Percentiles rank a stretch among this genome's conserved stretches.
These are phyloP conservation scores for Drosophila takahashii DNA, from an alignment of 1,140 invertebrate genomes.

Conservation along the genomic window DNA sequence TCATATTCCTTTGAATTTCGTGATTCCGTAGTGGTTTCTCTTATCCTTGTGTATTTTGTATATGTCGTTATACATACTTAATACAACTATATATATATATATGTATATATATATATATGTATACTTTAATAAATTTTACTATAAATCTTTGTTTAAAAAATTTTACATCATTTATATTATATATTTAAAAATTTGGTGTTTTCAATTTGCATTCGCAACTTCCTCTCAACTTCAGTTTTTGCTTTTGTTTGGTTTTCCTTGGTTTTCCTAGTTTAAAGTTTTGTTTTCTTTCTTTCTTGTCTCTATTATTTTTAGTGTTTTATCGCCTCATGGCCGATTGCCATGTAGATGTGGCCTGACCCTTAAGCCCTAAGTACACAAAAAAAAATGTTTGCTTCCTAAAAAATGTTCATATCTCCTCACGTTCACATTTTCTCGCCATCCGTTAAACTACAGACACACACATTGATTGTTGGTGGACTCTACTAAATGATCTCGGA, in stretches of 20 bases:
- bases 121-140: conserved; percentile 82
- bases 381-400: conserved; percentile 43
- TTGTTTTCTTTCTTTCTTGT: conserved; percentile 8
- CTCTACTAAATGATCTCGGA: conserved; percentile 44
- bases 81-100: conserved; percentile 52
- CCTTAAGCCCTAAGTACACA: conserved; percentile 39
- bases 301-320: conserved; percentile 12
- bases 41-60: conserved; percentile 39
- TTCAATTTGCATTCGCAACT: conserved; percentile 66
- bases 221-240: conserved; percentile 29
- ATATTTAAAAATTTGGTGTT: conserved; percentile 75
- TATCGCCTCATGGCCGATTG: conserved; percentile 38
- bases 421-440: conserved; percentile 4
- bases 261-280: conserved; percentile 32
- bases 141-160: conserved; percentile 80
- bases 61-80: conserved; percentile 31
- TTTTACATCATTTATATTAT: conserved; percentile 59
- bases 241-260: conserved; percentile 32
- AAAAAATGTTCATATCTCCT: conserved; percentile 39
- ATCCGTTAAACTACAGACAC: conserved; percentile 64
- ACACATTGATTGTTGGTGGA: conserved; percentile 72
- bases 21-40: conserved; percentile 25
- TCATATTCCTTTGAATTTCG: conserved; percentile 29
- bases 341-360: conserved; percentile 79
- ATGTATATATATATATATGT: conserved; percentile 56